Base-by-base conservation (phyloP, 1,140 invertebrate genomes). In the Archivesica marissinica region DNA sequence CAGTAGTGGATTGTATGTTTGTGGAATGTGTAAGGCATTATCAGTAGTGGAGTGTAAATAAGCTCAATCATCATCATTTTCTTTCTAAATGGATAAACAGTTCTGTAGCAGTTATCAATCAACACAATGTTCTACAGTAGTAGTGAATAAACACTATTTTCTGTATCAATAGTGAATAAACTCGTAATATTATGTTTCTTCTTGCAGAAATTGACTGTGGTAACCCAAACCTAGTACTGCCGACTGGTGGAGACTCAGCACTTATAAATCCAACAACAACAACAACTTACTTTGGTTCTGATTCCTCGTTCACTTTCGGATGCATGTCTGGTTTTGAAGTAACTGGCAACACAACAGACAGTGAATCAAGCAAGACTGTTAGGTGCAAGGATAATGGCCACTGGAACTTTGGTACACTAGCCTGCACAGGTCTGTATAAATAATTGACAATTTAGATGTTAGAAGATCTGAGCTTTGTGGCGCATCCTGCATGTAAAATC, bases 201-300 rank as follows among this genome's bases (percentile, higher is more conserved):
- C 17, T 61, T 79, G 11, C 52, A 79, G 76, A 79, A 72, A 81
- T 81, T 56, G 50, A 81, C 28, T 81, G 79, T 56, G 66, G 79
- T 23, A 11, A 52, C 17, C 79, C 79, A 0, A n/a, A 72, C 4
- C 23, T 54, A 0, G 41, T 52, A 33, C 33, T 38, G 59, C 44
- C 44, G 15, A 15, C 15, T 6, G 61, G 44, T 41, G 76, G 56
- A 35, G 30, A 11, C 44, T 52, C 15, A 23, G 13, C 13, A 20
- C 17, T 20, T 28, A 35, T 9, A 3, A 1, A 20, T 56, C 17
- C 2, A 56, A 64, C 64, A 0, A 0, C 28, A 23, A 79, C 77
- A 30, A 66, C 41, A 4, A 66, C 56, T 25, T 79, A 64, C 23
- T n/a, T 39, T 17, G 23, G 17, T 0, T 17, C 38, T 1, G 30